Percentiles rank a stretch among this genome's conserved stretches.
Evolutionary conservation across 1,140 invertebrate species (phyloP).

Genomic region (Procambarus virginalis): DNA sequence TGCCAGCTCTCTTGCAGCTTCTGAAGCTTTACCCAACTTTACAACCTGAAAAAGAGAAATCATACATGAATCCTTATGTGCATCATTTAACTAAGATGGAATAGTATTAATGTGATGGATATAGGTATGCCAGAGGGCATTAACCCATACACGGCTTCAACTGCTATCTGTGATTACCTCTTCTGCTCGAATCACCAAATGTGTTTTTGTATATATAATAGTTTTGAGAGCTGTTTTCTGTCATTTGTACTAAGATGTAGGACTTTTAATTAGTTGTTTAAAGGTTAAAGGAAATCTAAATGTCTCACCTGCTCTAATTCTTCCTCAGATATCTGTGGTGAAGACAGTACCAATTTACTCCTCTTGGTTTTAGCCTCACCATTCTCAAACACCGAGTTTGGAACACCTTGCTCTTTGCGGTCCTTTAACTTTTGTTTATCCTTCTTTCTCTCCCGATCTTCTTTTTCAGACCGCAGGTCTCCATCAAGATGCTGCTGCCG

Average conservation of each 20-base stretch:
- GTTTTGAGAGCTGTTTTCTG: too few species aligned
- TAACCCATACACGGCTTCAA: too few species aligned
- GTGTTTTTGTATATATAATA: too few species aligned
- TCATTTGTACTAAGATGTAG: too few species aligned
- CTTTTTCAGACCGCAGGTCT: constrained; percentile 89
- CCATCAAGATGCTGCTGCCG: constrained; percentile 95
- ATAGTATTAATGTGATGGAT: too few species aligned
- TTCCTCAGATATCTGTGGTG: constrained; percentile 95
- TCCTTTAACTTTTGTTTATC: constrained; percentile 95
- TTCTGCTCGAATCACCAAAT: too few species aligned
- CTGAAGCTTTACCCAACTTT: constrained; percentile 95
- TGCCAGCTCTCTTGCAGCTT: constrained; percentile 92
- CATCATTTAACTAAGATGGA: too few species aligned
- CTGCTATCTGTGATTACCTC: too few species aligned
- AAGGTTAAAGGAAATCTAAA: background rate
- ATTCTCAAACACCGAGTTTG: constrained; percentile 90
- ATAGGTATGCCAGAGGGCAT: too few species aligned
- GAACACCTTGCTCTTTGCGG: constrained; percentile 96
- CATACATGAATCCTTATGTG: too few species aligned
- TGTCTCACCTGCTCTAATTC: constrained; percentile 79
- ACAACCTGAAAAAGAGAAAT: constrained; percentile 84
- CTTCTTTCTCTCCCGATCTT: constrained; percentile 90
- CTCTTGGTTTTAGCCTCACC: constrained; percentile 90
- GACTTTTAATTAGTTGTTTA: too few species aligned
- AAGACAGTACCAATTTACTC: constrained; percentile 95